phyloP scores from a whole-genome alignment of 2,797 vertebrate genomes.

The Phataginus tricuspis region DNA sequence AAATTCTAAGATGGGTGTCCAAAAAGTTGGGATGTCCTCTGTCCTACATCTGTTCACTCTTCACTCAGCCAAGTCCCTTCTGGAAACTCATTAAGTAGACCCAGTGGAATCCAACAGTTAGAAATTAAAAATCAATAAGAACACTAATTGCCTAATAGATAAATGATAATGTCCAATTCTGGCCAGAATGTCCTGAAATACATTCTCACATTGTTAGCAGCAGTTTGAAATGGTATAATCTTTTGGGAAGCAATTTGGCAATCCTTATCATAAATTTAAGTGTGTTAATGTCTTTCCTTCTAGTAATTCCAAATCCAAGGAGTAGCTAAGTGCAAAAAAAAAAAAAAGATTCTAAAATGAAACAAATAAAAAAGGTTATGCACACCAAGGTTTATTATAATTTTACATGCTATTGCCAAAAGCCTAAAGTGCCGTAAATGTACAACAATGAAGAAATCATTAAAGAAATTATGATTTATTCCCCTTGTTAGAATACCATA shows the following conservation, averaged over 20 bases:
- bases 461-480: constrained; percentile 39
- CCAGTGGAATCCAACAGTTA: background rate
- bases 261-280: constrained; percentile 6
- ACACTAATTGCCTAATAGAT: constrained; percentile 45
- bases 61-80: background rate
- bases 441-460: background rate
- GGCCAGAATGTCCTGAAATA: background rate
- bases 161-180: constrained; percentile 26
- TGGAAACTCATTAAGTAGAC: background rate
- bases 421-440: background rate
- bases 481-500: background rate
- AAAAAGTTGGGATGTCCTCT: background rate
- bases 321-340: constrained; percentile 38
- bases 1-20: background rate
- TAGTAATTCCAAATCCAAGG: constrained; percentile 61
- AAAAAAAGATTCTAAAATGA: constrained; percentile 23
- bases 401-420: constrained; percentile 1
- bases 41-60: background rate
- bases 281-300: constrained; percentile 3
- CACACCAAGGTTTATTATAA: constrained; percentile 7
- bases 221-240: background rate
- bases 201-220: background rate
- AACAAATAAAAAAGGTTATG: background rate
- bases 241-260: constrained; percentile 51
- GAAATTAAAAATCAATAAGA: constrained; percentile 59